These are phyloP conservation scores for Thera obeliscata DNA, from an alignment of 2,888 invertebrate species.

Conservation along the genomic window DNA sequence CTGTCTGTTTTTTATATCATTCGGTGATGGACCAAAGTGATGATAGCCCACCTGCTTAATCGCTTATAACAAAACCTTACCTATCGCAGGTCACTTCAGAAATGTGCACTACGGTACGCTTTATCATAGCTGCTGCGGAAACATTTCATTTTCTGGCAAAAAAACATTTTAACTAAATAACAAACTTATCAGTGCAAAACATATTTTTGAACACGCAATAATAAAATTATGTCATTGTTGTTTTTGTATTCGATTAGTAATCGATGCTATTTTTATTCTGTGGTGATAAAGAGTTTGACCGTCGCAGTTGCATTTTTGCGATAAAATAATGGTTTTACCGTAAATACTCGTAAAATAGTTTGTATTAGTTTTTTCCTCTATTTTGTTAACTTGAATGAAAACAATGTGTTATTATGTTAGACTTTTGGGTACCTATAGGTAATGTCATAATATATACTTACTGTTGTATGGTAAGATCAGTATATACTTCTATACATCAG, in stretches of 20 bases:
- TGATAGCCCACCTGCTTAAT: no score
- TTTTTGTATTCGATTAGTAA: constrained; percentile 2
- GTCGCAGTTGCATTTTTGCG: not conserved
- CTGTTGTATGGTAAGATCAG: no score
- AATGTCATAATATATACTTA: no score
- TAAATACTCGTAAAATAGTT: not conserved
- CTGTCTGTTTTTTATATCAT: not conserved
- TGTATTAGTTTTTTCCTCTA: no score
- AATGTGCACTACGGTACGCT: no score
- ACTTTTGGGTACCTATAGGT: no score
- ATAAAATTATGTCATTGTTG: constrained; percentile 12
- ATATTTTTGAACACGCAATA: not conserved
- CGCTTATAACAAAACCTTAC: no score
- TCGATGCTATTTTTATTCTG: constrained; percentile 2
- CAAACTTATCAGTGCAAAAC: not conserved
- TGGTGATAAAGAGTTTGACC: not conserved
- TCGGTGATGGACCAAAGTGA: no score
- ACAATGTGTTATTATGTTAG: no score
- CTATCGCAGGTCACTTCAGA: no score
- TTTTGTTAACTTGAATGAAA: no score
- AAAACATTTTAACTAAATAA: not conserved
- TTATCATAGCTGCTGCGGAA: not conserved
- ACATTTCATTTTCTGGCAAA: not conserved
- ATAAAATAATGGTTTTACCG: not conserved
- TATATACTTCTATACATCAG: no score